Evolutionary conservation across 2,797 vertebrate species (phyloP), one percentile per base, ranked within the genome.

Genomic region (Sitta carolinensis): DNA sequence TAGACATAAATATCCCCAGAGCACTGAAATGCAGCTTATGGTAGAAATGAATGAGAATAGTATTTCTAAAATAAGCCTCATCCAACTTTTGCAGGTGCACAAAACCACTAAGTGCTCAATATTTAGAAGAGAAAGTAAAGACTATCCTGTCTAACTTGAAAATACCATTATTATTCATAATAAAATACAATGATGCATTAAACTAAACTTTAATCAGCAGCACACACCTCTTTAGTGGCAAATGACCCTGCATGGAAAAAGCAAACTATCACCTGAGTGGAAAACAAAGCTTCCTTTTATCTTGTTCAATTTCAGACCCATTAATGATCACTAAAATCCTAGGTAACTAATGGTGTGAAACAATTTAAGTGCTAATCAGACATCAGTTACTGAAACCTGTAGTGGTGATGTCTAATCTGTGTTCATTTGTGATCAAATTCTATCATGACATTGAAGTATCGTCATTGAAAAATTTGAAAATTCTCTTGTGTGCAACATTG

Each of bases 331-430:
- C 17, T 66, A 85, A 87, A 84, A 83, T 73, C 62, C 50, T 90
- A 63, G 40, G 42, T 43, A 89, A 62, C 70, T 58, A 86, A 73
- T 25, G 34, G 16, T 54, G 21, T 74, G 57, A 79, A 89, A 70
- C 50, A 89, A 62, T 87, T 84, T 90, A 84, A 88, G 70, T 66
- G 48, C 76, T 95, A 89, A 81, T 89, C 87, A 82, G 70, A 88
- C 20, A 74, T 72, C 48, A 61, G 23, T 70, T 78, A 26, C 22
- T 70, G 63, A 73, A 77, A 34, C 9, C 42, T 69, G 42, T 1
- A 5, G 26, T 42, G 19, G 7, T 72, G 42, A 51, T 34, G 19
- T 48, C 62, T 85, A 67, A 87, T 87, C 50, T 93, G 40, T 58
- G 57, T 42, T 91, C 22, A 43, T 55, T 84, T 66, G 21, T 43